Evolutionary conservation across 2,888 invertebrate genomes (phyloP).

Genomic region (Apomyelois bistriatella): DNA sequence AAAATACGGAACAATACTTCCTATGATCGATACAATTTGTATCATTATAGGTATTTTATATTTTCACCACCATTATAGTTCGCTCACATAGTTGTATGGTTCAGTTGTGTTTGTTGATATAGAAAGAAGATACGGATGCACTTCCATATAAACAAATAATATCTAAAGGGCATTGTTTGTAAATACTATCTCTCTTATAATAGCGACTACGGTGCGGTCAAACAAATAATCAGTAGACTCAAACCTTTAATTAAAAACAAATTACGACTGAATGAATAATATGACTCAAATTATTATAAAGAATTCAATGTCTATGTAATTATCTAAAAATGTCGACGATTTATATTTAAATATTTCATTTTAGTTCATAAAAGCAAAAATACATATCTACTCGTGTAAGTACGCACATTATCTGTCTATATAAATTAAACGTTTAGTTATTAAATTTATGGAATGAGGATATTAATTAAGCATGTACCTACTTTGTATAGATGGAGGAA

Average conservation of each 20-base stretch:
- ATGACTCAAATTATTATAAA: too few species aligned
- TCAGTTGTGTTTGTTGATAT: background rate
- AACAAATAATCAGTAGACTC: constrained; percentile 26
- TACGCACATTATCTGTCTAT: background rate
- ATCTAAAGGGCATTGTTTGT: constrained; percentile 58
- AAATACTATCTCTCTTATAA: constrained; percentile 50
- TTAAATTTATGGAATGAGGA: background rate
- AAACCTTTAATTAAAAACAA: constrained; percentile 32
- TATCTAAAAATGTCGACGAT: too few species aligned
- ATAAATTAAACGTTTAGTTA: background rate
- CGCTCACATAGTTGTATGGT: background rate
- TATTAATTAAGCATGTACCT: background rate
- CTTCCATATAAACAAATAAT: constrained; percentile 26
- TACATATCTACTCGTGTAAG: too few species aligned
- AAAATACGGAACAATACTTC: too few species aligned
- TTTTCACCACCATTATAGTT: background rate
- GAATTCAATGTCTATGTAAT: too few species aligned
- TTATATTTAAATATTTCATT: too few species aligned
- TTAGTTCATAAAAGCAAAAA: too few species aligned
- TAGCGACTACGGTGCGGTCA: constrained; percentile 8
- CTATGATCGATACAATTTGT: too few species aligned
- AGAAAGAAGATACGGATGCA: constrained; percentile 20
- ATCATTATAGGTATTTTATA: too few species aligned
- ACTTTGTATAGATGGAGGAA: background rate
- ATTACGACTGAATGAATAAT: too few species aligned